Conservation (phyloP, 2,797 vertebrate species). For the Lerista edwardsae region DNA sequence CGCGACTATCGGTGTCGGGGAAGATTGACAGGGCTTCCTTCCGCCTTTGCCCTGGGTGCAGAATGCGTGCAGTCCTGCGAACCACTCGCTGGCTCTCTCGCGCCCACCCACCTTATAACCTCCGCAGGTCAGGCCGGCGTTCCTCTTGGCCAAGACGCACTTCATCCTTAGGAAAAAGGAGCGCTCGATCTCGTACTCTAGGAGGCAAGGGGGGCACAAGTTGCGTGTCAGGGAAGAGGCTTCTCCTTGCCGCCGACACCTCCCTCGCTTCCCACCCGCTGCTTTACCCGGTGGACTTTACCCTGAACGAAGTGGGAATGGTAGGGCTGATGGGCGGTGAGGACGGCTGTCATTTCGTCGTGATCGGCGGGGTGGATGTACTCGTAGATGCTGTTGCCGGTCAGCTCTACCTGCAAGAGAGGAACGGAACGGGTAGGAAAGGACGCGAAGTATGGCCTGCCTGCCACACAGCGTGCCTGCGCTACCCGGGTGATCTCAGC, state of each 20-base stretch:
- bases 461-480: neutral
- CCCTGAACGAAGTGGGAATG: slow-evolving; percentile 97
- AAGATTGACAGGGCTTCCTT: neutral
- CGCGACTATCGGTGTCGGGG: neutral
- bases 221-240: neutral
- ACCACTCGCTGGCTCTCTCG: neutral
- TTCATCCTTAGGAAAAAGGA: slow-evolving; percentile 98
- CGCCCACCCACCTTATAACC: slow-evolving; percentile 90
- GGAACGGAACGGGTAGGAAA: slow-evolving; percentile 6
- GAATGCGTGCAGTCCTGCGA: neutral
- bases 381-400: slow-evolving; percentile 97
- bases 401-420: slow-evolving; percentile 93
- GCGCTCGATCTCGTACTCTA: slow-evolving; percentile 96
- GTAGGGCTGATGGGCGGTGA: slow-evolving; percentile 95
- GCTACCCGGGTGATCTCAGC: neutral
- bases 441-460: slow-evolving; percentile 1
- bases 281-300: slow-evolving; percentile 61
- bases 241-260: neutral
- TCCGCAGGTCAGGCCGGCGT: slow-evolving; percentile 95
- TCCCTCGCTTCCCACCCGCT: neutral
- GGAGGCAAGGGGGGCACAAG: neutral
- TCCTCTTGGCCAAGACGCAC: slow-evolving; percentile 95
- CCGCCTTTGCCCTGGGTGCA: neutral
- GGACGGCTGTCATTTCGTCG: slow-evolving; percentile 96
- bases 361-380: slow-evolving; percentile 98